phyloP scores from a whole-genome alignment of 2,797 vertebrate genomes.

The Macropus fuliginosus region DNA sequence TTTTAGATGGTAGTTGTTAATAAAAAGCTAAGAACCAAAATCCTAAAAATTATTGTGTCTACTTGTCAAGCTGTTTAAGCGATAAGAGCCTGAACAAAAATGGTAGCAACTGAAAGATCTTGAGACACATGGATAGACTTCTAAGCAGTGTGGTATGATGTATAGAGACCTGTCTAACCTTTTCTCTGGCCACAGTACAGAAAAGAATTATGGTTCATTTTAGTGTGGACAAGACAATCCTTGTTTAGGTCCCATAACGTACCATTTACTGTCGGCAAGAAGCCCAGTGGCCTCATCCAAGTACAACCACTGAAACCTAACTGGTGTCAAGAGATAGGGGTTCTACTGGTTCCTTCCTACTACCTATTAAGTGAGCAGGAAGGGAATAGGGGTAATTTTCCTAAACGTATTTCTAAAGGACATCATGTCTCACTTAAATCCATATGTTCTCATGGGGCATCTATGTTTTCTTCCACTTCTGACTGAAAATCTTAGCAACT shows the following conservation, averaged over 20 bases:
- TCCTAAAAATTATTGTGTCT: neutral
- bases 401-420: neutral
- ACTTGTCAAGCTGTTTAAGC: neutral
- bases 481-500: neutral
- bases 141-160: neutral
- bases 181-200: neutral
- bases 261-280: neutral
- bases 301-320: neutral
- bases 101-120: neutral
- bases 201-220: neutral
- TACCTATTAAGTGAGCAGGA: neutral
- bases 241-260: neutral
- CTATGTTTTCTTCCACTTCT: neutral
- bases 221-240: constrained; percentile 6
- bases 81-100: neutral
- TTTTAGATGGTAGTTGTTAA: constrained; percentile 25
- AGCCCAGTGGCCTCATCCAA: neutral
- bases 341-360: constrained; percentile 3
- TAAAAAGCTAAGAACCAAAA: constrained; percentile 26
- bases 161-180: neutral
- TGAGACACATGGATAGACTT: neutral
- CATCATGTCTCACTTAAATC: neutral
- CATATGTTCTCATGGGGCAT: neutral
- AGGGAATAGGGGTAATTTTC: neutral
- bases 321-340: neutral